phyloP scores from a whole-genome alignment of 2,797 vertebrate species.

The Hapalemur alaotrensis region DNA sequence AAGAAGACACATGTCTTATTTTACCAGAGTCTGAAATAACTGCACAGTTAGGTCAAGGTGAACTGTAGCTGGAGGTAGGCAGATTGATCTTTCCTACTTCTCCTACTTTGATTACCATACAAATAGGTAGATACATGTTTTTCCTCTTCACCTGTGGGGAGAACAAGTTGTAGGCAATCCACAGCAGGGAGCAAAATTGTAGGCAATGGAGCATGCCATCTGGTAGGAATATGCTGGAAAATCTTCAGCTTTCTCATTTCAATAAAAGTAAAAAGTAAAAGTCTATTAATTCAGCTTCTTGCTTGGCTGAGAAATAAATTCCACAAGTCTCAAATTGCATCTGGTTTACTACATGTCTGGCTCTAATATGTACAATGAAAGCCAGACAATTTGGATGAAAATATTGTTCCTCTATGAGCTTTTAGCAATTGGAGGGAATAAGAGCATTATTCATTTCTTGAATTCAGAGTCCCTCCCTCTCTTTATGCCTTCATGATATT shows the following conservation, averaged over 20 bases:
- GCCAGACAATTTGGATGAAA: slow-evolving; percentile 67
- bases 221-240: slow-evolving; percentile 71
- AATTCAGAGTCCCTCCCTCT: neutral
- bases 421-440: slow-evolving; percentile 56
- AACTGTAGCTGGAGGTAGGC: neutral
- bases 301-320: slow-evolving; percentile 72
- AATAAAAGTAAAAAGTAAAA: slow-evolving; percentile 77
- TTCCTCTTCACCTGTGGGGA: slow-evolving; percentile 30
- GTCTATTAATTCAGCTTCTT: slow-evolving; percentile 72
- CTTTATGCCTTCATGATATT: neutral
- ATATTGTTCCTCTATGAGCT: slow-evolving; percentile 59
- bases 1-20: neutral
- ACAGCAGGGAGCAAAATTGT: slow-evolving; percentile 41
- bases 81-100: neutral
- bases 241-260: slow-evolving; percentile 53
- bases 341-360: slow-evolving; percentile 68
- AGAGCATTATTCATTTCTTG: slow-evolving; percentile 43
- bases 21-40: slow-evolving; percentile 13
- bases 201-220: slow-evolving; percentile 58
- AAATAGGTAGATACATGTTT: slow-evolving; percentile 41
- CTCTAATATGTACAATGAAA: slow-evolving; percentile 65
- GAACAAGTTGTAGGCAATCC: neutral
- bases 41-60: neutral
- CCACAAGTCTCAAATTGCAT: slow-evolving; percentile 71
- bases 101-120: slow-evolving; percentile 49